Evolutionary conservation across 2,113 vertebrate genomes (phyloP).

Genomic region (Semnornis frantzii): DNA sequence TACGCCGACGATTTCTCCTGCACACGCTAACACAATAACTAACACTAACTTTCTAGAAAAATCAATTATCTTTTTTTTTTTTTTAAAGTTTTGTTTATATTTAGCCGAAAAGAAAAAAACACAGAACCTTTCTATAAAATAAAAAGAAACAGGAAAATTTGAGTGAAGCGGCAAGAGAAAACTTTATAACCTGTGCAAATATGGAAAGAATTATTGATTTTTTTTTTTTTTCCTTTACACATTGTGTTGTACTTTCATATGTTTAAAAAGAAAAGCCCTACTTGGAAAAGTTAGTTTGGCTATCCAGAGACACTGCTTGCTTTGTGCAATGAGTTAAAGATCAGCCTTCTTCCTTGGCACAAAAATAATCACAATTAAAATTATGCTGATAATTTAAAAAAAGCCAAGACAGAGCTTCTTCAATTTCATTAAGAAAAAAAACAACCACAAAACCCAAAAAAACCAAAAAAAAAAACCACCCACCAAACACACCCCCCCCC

Average conservation of each 20-base stretch:
- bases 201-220: background rate
- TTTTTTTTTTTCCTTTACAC: background rate
- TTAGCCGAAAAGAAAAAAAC: background rate
- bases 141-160: background rate
- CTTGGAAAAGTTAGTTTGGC: slow-evolving; percentile 43
- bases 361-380: background rate
- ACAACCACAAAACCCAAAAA: background rate
- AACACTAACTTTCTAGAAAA: background rate
- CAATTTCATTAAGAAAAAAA: background rate
- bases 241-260: background rate
- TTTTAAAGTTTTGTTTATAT: background rate
- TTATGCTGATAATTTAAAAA: background rate
- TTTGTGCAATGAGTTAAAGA: slow-evolving; percentile 5
- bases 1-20: background rate
- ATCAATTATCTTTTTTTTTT: background rate
- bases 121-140: background rate
- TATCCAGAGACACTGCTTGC: background rate
- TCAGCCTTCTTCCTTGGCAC: background rate
- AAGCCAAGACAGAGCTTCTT: background rate
- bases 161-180: rapidly evolving
- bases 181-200: background rate
- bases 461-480: no score
- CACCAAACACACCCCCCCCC: no score
- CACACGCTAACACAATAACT: background rate
- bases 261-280: background rate